Evolutionary conservation across 2,888 invertebrate genomes (phyloP), one percentile per base, ranked within the genome.

Genomic region (Noctua comes): DNA sequence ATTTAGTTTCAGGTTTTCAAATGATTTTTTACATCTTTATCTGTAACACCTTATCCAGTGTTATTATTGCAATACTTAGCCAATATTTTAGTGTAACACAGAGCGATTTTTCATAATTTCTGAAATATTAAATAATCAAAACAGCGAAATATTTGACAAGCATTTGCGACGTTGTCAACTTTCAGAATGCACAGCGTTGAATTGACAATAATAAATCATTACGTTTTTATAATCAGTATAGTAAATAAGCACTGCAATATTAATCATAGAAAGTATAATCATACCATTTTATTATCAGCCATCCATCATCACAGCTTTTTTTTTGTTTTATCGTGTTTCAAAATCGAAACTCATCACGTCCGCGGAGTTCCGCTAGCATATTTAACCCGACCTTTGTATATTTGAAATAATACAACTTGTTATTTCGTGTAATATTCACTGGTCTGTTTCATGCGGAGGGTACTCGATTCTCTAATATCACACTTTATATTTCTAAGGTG

Each of bases 381-480:
- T 43, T 66, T 1, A 66, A n/a, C 10, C 18, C 43, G 43, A 66
- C 66, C 8, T 43, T 43, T 66, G 40, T 65, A 40, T 70, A 27
- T 21, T 54, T 8, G 48, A 66, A 80, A 51, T 13, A 70, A 76
- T 57, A 24, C 36, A 76, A 73, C 16, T 0, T 36, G 46, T 57
- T 72, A 75, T 77, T 74, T 73, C 21, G 24, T 72, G 75, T 68
- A 68, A 66, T 64, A 51, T 68, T 69, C 66, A n/a, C 69, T 65
- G 62, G 77, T 77, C 70, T 13, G 78, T 82, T 83, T 83, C 80
- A 78, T 76, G 71, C 75, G 86, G 92, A 93, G 93, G 93, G 89
- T 86, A 88, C 88, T 88, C 87, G 81, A 91, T 90, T 91, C 85
- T 91, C 94, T 94, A 94, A 93, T 94, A 95, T 95, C 95, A 95